These are phyloP conservation scores for Columbina picui DNA, from an alignment of 2,113 vertebrate species.

Conservation along the genomic window DNA sequence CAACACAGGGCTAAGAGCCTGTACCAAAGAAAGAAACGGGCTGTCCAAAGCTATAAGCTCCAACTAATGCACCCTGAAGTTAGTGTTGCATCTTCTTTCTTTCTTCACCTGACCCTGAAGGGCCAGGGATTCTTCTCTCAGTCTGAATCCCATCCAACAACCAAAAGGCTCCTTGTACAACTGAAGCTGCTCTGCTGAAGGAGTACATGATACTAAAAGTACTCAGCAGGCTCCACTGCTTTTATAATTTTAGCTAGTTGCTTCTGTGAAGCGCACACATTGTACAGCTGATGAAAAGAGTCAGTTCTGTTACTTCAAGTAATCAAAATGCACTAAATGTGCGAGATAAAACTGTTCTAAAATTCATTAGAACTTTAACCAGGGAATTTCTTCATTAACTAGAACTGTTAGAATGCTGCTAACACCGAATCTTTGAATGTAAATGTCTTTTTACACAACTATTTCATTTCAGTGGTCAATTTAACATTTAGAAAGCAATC, in stretches of 20 bases:
- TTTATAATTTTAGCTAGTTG: background rate
- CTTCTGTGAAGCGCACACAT: background rate
- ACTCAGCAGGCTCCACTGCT: background rate
- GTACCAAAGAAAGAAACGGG: background rate
- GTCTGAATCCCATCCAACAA: background rate
- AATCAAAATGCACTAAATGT: background rate
- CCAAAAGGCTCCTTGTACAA: background rate
- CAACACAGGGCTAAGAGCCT: background rate
- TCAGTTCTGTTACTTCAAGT: background rate
- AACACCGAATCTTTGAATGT: background rate
- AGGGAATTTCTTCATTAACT: background rate
- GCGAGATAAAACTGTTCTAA: background rate
- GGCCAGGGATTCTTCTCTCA: background rate
- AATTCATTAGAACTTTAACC: background rate
- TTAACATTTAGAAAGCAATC: background rate
- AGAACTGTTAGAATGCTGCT: background rate
- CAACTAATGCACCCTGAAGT: background rate
- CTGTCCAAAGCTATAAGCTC: background rate
- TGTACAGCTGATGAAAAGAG: background rate
- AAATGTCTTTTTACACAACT: background rate
- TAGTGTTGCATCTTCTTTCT: background rate
- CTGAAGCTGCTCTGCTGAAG: background rate
- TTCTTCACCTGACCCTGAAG: background rate
- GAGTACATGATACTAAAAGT: accelerated
- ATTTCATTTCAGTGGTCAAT: background rate